Percentiles rank a stretch among this genome's conserved stretches.
These are phyloP conservation scores for Pheucticus melanocephalus DNA, from an alignment of 2,113 vertebrate genomes.

Conservation along the genomic window DNA sequence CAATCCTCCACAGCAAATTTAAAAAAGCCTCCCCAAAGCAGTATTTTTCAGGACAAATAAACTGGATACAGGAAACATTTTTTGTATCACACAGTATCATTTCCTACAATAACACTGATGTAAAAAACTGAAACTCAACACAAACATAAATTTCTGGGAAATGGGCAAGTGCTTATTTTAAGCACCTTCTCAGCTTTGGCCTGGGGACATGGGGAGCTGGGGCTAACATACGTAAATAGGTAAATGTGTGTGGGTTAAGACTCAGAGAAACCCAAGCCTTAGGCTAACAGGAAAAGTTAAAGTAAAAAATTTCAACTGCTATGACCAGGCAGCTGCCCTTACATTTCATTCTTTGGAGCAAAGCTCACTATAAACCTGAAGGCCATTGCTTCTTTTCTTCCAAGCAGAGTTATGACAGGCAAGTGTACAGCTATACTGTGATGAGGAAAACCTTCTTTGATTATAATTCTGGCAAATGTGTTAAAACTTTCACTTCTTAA, in stretches of 20 bases:
- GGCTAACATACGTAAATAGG: not conserved
- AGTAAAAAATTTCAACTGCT: not conserved
- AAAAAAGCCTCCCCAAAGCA: not conserved
- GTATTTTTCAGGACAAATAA: not conserved
- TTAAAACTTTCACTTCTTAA: not conserved
- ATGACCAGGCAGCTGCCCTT: not conserved
- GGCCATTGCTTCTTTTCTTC: not conserved
- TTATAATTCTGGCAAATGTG: not conserved
- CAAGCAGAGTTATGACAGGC: not conserved
- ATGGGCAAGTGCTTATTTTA: not conserved
- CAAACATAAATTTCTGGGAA: not conserved
- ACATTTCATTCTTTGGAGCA: not conserved
- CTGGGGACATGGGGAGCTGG: not conserved
- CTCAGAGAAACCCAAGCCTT: not conserved
- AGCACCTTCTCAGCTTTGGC: not conserved
- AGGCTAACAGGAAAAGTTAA: not conserved
- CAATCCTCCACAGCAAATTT: not conserved
- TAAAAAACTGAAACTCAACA: constrained; percentile 12
- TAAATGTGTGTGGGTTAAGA: not conserved
- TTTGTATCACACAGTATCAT: not conserved
- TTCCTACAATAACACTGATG: not conserved
- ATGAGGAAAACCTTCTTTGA: not conserved
- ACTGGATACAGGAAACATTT: not conserved
- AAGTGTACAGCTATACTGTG: not conserved
- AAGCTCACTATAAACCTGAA: not conserved